Evolutionary conservation across 2,797 vertebrate genomes (phyloP).

Genomic region (Galagoides demidoff): DNA sequence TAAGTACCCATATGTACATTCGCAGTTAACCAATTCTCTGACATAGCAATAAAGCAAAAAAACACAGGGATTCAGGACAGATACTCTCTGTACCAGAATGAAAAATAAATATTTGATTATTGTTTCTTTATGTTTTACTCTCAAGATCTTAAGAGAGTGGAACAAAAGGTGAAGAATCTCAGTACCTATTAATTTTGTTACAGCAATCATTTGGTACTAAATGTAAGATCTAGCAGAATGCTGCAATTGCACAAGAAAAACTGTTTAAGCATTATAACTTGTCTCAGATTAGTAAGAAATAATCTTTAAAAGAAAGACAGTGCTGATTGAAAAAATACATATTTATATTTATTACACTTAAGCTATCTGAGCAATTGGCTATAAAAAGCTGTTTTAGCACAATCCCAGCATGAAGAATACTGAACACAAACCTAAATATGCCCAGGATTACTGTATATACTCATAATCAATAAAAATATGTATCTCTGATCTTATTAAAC

Average conservation of each 20-base stretch:
- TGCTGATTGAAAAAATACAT: conserved; percentile 44
- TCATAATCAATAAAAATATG: conserved; percentile 24
- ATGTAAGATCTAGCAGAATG: background rate
- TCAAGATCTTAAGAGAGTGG: background rate
- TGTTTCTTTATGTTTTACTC: background rate
- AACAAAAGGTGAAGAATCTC: background rate
- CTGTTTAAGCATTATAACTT: background rate
- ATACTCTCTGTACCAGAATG: conserved; percentile 6
- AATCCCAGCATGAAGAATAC: conserved; percentile 45
- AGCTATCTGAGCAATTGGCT: background rate
- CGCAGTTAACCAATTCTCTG: background rate
- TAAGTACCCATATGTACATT: no score
- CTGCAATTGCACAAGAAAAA: background rate
- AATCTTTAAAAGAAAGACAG: conserved; percentile 17
- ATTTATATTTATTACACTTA: background rate
- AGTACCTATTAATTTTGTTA: conserved; percentile 18
- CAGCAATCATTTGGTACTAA: background rate
- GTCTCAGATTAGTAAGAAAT: background rate
- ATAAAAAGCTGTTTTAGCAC: conserved; percentile 1
- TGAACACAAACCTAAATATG: background rate
- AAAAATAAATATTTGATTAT: background rate
- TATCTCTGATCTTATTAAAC: conserved; percentile 3
- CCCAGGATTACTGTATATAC: background rate
- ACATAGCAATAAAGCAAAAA: conserved; percentile 26
- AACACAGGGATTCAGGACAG: background rate